These are phyloP conservation scores for Dastarcus helophoroides DNA, from an alignment of 2,888 invertebrate genomes.

Conservation along the genomic window DNA sequence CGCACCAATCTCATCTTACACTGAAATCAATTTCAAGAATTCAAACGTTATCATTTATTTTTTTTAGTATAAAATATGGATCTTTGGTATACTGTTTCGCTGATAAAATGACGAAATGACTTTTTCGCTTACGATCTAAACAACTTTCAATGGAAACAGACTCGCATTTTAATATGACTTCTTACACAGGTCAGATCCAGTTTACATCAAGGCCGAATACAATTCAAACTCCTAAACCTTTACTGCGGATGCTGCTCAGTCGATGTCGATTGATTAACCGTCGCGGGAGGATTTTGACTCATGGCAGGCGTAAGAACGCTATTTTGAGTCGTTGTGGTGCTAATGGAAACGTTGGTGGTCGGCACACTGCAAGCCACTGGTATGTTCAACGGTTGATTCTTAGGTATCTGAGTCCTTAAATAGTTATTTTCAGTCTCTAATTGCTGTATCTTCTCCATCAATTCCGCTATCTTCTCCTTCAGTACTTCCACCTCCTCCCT, in stretches of 20 bases:
- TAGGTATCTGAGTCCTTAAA: conserved; percentile 40
- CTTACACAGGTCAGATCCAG: too few relatives aligned
- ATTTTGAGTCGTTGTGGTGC: conserved; percentile 12
- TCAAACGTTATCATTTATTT: too few relatives aligned
- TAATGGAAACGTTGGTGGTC: conserved; percentile 11
- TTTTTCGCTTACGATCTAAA: too few relatives aligned
- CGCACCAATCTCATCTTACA: too few relatives aligned
- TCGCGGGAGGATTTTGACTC: conserved; percentile 10
- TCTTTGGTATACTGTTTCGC: too few relatives aligned
- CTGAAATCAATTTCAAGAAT: too few relatives aligned
- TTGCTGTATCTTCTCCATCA: conserved; percentile 57
- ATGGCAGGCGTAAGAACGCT: conserved; percentile 9
- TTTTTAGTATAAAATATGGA: too few relatives aligned
- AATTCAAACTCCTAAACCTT: too few relatives aligned
- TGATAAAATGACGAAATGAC: too few relatives aligned
- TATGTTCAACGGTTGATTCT: conserved; percentile 14
- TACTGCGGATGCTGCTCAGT: conserved; percentile 10
- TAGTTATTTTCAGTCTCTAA: conserved; percentile 60
- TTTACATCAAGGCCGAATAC: too few relatives aligned
- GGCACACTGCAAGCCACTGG: conserved; percentile 7
- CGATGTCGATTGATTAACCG: conserved; percentile 11
- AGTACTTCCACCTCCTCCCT: conserved; percentile 66
- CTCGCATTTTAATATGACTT: too few relatives aligned
- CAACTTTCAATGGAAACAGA: too few relatives aligned
- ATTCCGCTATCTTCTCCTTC: conserved; percentile 60